These are phyloP conservation scores for Drepana arcuata DNA, from an alignment of 1,140 invertebrate genomes.

Conservation along the genomic window DNA sequence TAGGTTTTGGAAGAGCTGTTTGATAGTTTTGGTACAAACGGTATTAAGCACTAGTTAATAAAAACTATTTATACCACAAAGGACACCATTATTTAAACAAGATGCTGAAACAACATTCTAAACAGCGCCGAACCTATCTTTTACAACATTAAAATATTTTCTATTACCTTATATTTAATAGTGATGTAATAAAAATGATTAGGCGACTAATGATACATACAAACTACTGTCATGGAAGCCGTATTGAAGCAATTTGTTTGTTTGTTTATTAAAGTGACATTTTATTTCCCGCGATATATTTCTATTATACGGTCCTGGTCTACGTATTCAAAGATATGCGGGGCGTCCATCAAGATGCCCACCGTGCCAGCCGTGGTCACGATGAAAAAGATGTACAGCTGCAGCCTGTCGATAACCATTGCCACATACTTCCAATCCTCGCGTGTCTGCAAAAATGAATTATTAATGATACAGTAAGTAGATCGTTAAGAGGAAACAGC, in stretches of 20 bases:
- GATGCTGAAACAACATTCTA: too few relatives aligned
- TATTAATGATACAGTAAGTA: too few relatives aligned
- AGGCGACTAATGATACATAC: conserved; percentile 5
- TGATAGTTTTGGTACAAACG: too few relatives aligned
- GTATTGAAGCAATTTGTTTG: conserved; percentile 10
- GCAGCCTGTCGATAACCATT: conserved; percentile 98
- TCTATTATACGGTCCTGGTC: conserved; percentile 97
- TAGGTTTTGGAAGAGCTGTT: too few relatives aligned
- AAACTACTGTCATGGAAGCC: conserved; percentile 16
- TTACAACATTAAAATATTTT: too few relatives aligned
- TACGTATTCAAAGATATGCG: conserved; percentile 99
- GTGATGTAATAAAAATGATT: too few relatives aligned
- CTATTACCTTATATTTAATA: too few relatives aligned
- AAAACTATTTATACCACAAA: too few relatives aligned
- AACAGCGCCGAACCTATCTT: too few relatives aligned
- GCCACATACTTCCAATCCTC: conserved; percentile 99
- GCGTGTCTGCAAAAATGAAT: conserved; percentile 86
- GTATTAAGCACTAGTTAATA: too few relatives aligned
- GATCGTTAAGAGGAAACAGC: too few relatives aligned
- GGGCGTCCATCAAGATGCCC: conserved; percentile 98
- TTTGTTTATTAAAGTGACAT: conserved; percentile 2
- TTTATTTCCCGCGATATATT: conserved; percentile 92
- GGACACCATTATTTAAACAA: too few relatives aligned
- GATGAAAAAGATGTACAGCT: conserved; percentile 97
- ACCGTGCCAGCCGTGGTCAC: conserved; percentile 96